phyloP scores from a whole-genome alignment of 2,797 vertebrate species.

The Pseudochirops cupreus region DNA sequence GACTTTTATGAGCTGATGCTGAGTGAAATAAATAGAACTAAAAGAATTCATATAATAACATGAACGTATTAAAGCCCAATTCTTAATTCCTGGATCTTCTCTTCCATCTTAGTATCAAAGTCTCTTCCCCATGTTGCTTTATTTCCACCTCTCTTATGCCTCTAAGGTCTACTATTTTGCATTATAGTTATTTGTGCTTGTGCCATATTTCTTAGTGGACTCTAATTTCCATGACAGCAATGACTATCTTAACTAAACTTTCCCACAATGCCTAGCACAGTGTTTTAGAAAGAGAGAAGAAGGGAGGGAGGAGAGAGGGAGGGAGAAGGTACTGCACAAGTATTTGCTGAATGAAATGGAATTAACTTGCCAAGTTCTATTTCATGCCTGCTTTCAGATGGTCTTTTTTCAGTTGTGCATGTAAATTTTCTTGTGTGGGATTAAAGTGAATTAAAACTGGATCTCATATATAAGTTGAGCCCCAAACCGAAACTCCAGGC shows the following conservation, averaged over 20 bases:
- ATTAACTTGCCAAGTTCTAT: constrained; percentile 2
- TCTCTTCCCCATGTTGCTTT: neutral
- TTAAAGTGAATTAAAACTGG: neutral
- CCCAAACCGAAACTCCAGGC: neutral
- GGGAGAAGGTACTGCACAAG: neutral
- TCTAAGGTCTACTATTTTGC: neutral
- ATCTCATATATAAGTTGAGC: neutral
- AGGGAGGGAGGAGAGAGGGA: too few relatives aligned
- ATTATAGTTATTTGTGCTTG: neutral
- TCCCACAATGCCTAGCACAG: neutral
- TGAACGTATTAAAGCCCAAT: neutral
- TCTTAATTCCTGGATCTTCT: neutral
- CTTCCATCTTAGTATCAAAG: neutral
- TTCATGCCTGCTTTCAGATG: neutral
- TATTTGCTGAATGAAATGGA: neutral
- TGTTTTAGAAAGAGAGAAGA: neutral
- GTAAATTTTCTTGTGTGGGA: neutral
- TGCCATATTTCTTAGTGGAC: neutral
- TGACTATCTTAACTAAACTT: neutral
- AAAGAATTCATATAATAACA: neutral
- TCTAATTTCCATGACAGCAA: neutral
- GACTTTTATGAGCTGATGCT: neutral
- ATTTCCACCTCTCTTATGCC: neutral
- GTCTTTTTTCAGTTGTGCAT: neutral
- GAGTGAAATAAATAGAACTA: neutral